A percentile compares a stretch with the other conserved stretches of the same genome.
Evolutionary conservation across 1,140 invertebrate genomes (phyloP).

Genomic region (Sesamia nonagrioides): DNA sequence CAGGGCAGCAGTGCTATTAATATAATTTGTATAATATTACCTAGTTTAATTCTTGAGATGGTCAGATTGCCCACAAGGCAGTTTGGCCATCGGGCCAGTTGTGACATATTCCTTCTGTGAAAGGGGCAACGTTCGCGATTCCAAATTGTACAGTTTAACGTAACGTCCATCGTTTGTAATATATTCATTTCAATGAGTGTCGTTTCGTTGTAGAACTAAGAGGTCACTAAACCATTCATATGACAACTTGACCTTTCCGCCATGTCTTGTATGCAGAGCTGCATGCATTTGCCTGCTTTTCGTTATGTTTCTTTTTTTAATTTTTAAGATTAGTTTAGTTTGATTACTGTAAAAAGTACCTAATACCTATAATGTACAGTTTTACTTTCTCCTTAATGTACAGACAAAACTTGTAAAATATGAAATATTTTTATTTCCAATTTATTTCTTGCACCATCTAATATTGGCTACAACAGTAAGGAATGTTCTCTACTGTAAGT

Average conservation of each 20-base stretch:
- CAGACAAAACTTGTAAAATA: slow-evolving; percentile 88
- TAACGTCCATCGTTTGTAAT: slow-evolving; percentile 88
- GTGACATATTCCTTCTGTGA: slow-evolving; percentile 88
- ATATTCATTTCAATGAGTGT: slow-evolving; percentile 88
- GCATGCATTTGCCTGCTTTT: slow-evolving; percentile 90
- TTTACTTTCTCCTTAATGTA: slow-evolving; percentile 86
- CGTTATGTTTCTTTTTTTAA: slow-evolving; percentile 81
- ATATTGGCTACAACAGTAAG: slow-evolving; percentile 90
- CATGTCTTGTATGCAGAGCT: slow-evolving; percentile 88
- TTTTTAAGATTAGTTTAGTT: slow-evolving; percentile 87
- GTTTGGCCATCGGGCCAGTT: slow-evolving; percentile 87
- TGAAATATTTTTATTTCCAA: slow-evolving; percentile 90
- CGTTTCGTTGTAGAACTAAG: slow-evolving; percentile 87
- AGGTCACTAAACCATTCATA: slow-evolving; percentile 87
- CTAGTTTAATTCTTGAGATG: slow-evolving; percentile 76
- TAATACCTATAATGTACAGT: slow-evolving; percentile 81
- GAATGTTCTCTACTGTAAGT: slow-evolving; percentile 94
- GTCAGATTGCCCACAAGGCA: slow-evolving; percentile 84
- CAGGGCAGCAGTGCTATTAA: slow-evolving; percentile 85
- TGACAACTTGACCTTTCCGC: slow-evolving; percentile 88
- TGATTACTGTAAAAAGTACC: slow-evolving; percentile 86
- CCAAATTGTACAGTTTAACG: slow-evolving; percentile 84
- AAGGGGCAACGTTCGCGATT: slow-evolving; percentile 88
- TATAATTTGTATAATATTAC: slow-evolving; percentile 78
- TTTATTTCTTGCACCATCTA: slow-evolving; percentile 93